A percentile compares a stretch with the other conserved stretches of the same genome.
phyloP scores from a whole-genome alignment of 2,797 vertebrate species.

The Dendrocincla tyrannina region DNA sequence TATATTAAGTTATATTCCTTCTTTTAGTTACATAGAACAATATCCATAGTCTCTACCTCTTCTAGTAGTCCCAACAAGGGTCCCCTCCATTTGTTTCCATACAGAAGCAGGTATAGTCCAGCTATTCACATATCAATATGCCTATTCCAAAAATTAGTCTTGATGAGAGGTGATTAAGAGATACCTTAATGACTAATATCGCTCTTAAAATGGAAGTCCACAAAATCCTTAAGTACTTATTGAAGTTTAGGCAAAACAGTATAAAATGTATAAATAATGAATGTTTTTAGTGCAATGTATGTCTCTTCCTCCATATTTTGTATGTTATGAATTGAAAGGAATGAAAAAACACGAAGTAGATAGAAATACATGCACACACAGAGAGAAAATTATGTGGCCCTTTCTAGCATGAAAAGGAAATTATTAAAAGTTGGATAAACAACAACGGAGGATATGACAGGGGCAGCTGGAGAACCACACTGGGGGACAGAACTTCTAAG shows the following conservation, averaged over 20 bases:
- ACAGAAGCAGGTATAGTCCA: neutral
- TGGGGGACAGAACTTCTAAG: conserved; percentile 68
- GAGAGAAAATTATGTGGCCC: conserved; percentile 58
- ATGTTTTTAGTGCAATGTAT: neutral
- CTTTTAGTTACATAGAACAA: neutral
- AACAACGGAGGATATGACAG: conserved; percentile 56
- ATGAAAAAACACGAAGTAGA: conserved; percentile 35
- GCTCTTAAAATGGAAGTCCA: neutral
- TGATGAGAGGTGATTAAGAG: neutral
- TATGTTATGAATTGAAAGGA: neutral
- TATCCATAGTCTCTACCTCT: neutral
- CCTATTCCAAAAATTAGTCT: neutral
- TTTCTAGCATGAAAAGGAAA: conserved; percentile 64
- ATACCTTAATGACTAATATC: neutral
- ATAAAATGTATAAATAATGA: neutral
- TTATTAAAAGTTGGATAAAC: conserved; percentile 67
- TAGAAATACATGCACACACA: conserved; percentile 60
- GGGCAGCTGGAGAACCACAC: conserved; percentile 67
- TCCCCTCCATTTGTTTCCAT: neutral
- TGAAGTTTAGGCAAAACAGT: neutral
- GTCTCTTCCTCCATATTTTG: conserved; percentile 9
- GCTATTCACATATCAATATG: neutral
- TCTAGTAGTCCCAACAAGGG: neutral
- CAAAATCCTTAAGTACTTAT: neutral
- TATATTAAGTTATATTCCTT: neutral